Conservation (phyloP, 2,888 invertebrate species). For the Drosophila percnosoma region DNA sequence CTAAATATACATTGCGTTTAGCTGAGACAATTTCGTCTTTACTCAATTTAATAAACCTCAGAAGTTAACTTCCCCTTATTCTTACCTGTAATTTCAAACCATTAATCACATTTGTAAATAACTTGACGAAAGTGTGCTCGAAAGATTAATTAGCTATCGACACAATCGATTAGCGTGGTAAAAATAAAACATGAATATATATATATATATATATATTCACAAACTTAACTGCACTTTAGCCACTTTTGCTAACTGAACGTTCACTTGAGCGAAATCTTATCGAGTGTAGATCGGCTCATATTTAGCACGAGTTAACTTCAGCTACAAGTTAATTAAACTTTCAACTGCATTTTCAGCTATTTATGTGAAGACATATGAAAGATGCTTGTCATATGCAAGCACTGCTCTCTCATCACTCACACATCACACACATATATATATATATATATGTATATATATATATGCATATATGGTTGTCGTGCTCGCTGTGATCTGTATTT, state of each 20-base stretch:
- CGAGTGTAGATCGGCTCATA: background rate
- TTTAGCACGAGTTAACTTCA: background rate
- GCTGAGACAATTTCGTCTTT: background rate
- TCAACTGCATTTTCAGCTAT: background rate
- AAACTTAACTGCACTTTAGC: background rate
- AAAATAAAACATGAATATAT: background rate
- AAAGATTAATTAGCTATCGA: background rate
- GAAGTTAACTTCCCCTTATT: background rate
- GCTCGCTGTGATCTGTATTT: slow-evolving; percentile 27
- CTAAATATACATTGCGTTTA: background rate
- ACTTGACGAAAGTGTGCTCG: background rate
- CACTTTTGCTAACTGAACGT: background rate
- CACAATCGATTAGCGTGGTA: background rate
- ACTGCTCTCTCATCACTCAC: slow-evolving; percentile 1
- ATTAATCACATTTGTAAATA: background rate
- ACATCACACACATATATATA: background rate
- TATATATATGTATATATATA: background rate
- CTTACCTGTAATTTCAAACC: background rate
- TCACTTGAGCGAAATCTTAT: background rate
- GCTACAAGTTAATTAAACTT: slow-evolving; percentile 5
- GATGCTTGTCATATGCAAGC: slow-evolving; percentile 2
- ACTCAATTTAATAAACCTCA: background rate
- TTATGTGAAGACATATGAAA: slow-evolving; percentile 1
- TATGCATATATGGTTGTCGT: background rate
- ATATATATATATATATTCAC: background rate